Percentiles rank a stretch among this genome's conserved stretches.
These are phyloP conservation scores for Chrosomus eos DNA, from an alignment of 2,797 vertebrate genomes.

Conservation along the genomic window DNA sequence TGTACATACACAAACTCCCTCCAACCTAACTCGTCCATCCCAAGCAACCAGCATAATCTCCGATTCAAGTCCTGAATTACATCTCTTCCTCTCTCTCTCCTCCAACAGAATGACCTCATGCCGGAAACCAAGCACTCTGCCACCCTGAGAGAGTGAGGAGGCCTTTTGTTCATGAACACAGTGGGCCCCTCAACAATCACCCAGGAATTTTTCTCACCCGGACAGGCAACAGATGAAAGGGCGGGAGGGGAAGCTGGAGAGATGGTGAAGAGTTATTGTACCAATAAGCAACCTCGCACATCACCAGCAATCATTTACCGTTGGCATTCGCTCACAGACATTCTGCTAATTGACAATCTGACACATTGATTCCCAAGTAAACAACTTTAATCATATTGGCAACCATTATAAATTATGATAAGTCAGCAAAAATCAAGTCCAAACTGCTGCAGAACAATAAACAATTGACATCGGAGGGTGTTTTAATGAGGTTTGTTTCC, in stretches of 20 bases:
- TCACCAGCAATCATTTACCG: slow-evolving; percentile 49
- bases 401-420: not conserved
- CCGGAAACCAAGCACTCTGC: slow-evolving; percentile 76
- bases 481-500: slow-evolving; percentile 45
- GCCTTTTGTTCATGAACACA: slow-evolving; percentile 78
- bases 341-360: slow-evolving; percentile 29
- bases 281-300: slow-evolving; percentile 46
- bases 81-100: slow-evolving; percentile 53
- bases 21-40: slow-evolving; percentile 2
- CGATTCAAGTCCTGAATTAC: slow-evolving; percentile 46
- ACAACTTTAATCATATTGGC: slow-evolving; percentile 11
- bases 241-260: slow-evolving; percentile 45
- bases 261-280: slow-evolving; percentile 41
- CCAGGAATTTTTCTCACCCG: slow-evolving; percentile 71
- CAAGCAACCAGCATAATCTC: slow-evolving; percentile 48
- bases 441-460: slow-evolving; percentile 10
- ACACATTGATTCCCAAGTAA: slow-evolving; percentile 23
- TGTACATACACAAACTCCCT: slow-evolving; percentile 17
- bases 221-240: slow-evolving; percentile 53
- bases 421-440: not conserved
- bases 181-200: slow-evolving; percentile 77
- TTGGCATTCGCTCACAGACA: slow-evolving; percentile 48
- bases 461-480: slow-evolving; percentile 58
- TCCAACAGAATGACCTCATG: slow-evolving; percentile 78
- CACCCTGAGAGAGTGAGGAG: slow-evolving; percentile 72